Conservation (phyloP, 2,113 vertebrate genomes). For the Kryptolebias marmoratus region DNA sequence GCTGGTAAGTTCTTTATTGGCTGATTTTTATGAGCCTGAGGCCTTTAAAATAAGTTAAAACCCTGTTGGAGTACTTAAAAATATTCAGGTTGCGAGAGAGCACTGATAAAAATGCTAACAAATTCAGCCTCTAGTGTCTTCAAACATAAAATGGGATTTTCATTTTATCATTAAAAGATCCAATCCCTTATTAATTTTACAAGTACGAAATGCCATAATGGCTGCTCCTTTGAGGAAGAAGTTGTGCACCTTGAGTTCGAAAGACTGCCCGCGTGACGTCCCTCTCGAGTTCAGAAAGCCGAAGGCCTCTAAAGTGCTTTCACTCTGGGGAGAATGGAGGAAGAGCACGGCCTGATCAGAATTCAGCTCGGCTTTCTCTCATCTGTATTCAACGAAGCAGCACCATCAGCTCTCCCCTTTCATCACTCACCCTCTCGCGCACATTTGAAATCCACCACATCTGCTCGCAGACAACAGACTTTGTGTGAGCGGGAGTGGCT, state of each 20-base stretch:
- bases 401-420: conserved; percentile 59
- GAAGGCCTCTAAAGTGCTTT: conserved; percentile 47
- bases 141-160: conserved; percentile 31
- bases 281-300: conserved; percentile 41
- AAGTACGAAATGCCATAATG: background rate
- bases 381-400: conserved; percentile 72
- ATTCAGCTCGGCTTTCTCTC: conserved; percentile 62
- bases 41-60: conserved; percentile 14
- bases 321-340: conserved; percentile 31
- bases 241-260: conserved; percentile 40
- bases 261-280: conserved; percentile 40
- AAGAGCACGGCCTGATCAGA: conserved; percentile 47
- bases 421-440: conserved; percentile 58
- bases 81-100: background rate
- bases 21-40: conserved; percentile 6
- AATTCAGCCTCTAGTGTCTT: conserved; percentile 3
- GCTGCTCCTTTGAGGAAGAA: conserved; percentile 18
- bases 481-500: background rate
- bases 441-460: conserved; percentile 31
- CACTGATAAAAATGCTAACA: conserved; percentile 32
- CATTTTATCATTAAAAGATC: conserved; percentile 17
- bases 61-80: background rate
- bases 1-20: conserved; percentile 29
- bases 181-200: conserved; percentile 16
- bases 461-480: conserved; percentile 19